Percentiles rank a stretch among this genome's conserved stretches.
These are phyloP conservation scores for Speoplatyrhinus poulsoni DNA, from an alignment of 2,113 vertebrate genomes.

Conservation along the genomic window DNA sequence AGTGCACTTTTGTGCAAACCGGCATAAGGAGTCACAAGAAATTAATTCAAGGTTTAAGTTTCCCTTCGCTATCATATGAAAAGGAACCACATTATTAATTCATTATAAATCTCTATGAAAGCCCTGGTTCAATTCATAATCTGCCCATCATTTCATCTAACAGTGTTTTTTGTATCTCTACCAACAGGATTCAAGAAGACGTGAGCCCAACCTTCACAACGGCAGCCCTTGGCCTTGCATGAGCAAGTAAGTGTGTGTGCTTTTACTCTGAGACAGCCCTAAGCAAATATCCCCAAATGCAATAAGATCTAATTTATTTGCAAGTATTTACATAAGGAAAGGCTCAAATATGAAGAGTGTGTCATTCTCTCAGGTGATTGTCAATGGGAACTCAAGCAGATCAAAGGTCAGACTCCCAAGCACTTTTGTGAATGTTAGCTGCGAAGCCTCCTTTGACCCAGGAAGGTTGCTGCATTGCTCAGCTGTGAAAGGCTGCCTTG, in stretches of 20 bases:
- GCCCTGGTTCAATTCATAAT: neutral
- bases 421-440: conserved; percentile 56
- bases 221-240: conserved; percentile 65
- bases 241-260: conserved; percentile 64
- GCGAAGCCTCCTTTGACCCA: conserved; percentile 48
- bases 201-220: conserved; percentile 48
- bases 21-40: neutral
- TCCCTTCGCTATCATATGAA: neutral
- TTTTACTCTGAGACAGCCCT: neutral
- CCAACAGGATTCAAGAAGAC: conserved; percentile 61
- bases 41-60: neutral
- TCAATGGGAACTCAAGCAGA: neutral
- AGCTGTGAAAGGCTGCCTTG: conserved; percentile 52
- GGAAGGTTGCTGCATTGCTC: conserved; percentile 49
- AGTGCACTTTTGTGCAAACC: neutral
- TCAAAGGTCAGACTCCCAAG: conserved; percentile 13
- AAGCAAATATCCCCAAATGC: neutral
- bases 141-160: too few species aligned
- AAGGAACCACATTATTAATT: neutral
- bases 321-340: neutral
- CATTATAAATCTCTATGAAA: neutral
- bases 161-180: conserved; percentile 16
- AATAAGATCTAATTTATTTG: neutral
- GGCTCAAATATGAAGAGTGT: neutral
- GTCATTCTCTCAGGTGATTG: conserved; percentile 12